Evolutionary conservation across 2,113 vertebrate genomes (phyloP), one percentile per base, ranked within the genome.

Genomic region (Lepidothrix coronata): DNA sequence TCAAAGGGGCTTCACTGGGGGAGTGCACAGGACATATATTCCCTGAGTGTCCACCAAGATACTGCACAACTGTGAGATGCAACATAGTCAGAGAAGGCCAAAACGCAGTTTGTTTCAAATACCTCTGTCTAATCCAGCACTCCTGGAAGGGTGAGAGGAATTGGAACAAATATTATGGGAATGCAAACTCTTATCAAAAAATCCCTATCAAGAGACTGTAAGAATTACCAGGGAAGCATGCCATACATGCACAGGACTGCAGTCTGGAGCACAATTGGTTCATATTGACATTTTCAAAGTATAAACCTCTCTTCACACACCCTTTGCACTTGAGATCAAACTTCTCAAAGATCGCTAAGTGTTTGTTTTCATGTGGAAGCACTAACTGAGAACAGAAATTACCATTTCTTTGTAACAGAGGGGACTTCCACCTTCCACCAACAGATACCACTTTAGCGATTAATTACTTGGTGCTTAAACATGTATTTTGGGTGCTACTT

Each of bases 11-110:
- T 14, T 78, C 4, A 0, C 2, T 65, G 33, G 66, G 31, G 11
- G 15, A 46, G 3, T 5, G 4, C 22, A 33, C 0, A 2, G 51
- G 51, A 13, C 4, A 2, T 11, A 16, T 0, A 1, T 43, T 11
- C 30, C 16, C 20, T 46, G 46, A 27, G 13, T 1, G 5, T 43
- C 22, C 67, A 67, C 8, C 31, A 14, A 37, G 35, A 6, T 25
- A 77, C 46, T 83, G 35, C 39, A 65, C 11, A 66, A 58, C 13
- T 43, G 28, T 6, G 13, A 33, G 58, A 31, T 3, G 1, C 20
- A 49, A 20, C 48, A 41, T 4, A 58, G 35, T 28, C 49, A 44
- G 24, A 63, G 30, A 33, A 86, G 86, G 73, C 9, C 28, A 73
- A 74, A 90, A 51, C 13, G 3, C 30, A 20, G 2, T 28, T 9